Conservation (phyloP, 2,113 vertebrate species). For the Hylia prasina region DNA sequence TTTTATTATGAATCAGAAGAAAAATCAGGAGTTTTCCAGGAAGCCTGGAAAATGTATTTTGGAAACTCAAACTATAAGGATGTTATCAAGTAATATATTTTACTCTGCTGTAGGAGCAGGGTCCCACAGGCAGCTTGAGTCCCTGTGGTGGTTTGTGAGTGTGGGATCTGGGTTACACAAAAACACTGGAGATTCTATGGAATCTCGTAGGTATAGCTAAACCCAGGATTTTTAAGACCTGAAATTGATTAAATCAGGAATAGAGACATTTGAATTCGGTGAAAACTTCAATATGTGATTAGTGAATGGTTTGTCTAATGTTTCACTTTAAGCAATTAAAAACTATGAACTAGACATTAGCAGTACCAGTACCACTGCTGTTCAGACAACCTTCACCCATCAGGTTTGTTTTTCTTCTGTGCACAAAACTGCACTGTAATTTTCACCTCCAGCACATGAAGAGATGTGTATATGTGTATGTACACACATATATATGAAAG, state of each 20-base stretch:
- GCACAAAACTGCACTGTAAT: background rate
- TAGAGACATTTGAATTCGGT: background rate
- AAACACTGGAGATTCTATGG: background rate
- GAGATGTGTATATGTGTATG: background rate
- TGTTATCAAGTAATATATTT: background rate
- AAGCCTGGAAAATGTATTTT: background rate
- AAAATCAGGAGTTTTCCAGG: background rate
- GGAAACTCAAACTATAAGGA: background rate
- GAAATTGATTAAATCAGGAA: background rate
- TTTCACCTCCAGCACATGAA: background rate
- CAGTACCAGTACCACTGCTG: background rate
- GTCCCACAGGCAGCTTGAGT: background rate
- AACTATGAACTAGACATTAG: background rate
- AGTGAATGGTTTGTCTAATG: background rate
- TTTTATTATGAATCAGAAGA: background rate
- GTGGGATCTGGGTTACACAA: background rate
- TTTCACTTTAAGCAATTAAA: background rate
- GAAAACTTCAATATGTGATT: background rate
- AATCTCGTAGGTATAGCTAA: background rate
- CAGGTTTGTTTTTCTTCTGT: background rate
- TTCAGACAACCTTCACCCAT: background rate
- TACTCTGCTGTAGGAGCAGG: background rate
- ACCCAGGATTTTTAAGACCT: background rate
- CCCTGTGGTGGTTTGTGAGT: rapidly evolving
- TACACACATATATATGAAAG: background rate